These are phyloP conservation scores for Eupithecia insigniata DNA, from an alignment of 2,888 invertebrate genomes.

Conservation along the genomic window DNA sequence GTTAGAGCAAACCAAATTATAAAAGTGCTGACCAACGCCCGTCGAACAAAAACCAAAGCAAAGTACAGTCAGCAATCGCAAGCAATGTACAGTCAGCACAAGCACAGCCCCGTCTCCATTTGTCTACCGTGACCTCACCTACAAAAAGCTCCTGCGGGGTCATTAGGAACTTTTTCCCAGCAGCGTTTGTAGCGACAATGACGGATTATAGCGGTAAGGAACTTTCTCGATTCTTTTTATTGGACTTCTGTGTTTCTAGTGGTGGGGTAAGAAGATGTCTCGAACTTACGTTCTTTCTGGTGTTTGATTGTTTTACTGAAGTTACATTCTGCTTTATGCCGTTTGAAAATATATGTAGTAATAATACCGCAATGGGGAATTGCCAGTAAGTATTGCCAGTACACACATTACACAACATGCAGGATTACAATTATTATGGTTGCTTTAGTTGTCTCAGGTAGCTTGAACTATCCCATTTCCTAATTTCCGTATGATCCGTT, in stretches of 20 bases:
- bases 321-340: background rate
- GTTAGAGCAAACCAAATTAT: constrained; percentile 4
- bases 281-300: background rate
- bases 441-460: background rate
- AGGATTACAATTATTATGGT: background rate
- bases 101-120: constrained; percentile 33
- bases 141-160: constrained; percentile 55
- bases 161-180: constrained; percentile 64
- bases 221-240: constrained; percentile 47
- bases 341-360: too few species aligned
- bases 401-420: background rate
- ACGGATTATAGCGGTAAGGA: constrained; percentile 50
- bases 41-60: constrained; percentile 22
- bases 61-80: constrained; percentile 34
- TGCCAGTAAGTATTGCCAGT: background rate
- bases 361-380: too few species aligned
- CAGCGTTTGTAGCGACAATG: constrained; percentile 60
- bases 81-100: constrained; percentile 29
- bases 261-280: constrained; percentile 17
- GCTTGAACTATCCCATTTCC: background rate
- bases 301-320: background rate
- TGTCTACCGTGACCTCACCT: constrained; percentile 44
- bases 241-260: constrained; percentile 41
- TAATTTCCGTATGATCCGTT: background rate
- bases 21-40: constrained; percentile 10